These are phyloP conservation scores for Hassar affinis DNA, from an alignment of 2,113 vertebrate genomes.

Conservation along the genomic window DNA sequence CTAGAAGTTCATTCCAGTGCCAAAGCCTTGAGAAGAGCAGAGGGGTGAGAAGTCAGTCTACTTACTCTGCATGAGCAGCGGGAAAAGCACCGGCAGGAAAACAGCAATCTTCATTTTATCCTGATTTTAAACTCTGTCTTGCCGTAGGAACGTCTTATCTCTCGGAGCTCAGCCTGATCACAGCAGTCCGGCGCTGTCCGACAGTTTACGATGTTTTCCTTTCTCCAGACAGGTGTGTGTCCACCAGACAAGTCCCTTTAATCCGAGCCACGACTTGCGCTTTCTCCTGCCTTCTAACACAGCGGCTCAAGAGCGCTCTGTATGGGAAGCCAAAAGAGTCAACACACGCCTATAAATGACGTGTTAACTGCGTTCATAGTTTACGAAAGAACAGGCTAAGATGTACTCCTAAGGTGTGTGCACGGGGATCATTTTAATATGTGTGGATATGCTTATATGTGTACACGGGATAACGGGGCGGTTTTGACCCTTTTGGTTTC, in stretches of 20 bases:
- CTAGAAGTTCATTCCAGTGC: constrained; percentile 32
- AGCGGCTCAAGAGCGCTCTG: background rate
- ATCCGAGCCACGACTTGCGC: constrained; percentile 6
- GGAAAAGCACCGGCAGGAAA: constrained; percentile 59
- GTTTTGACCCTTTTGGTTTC: background rate
- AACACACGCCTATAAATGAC: background rate
- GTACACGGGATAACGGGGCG: background rate
- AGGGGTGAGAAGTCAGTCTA: constrained; percentile 14
- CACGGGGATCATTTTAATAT: background rate
- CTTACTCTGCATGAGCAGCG: constrained; percentile 58
- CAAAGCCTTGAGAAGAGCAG: constrained; percentile 39
- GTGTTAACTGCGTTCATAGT: background rate
- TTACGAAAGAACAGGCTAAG: background rate
- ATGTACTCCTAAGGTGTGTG: background rate
- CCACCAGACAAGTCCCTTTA: constrained; percentile 6
- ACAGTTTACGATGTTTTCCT: constrained; percentile 4
- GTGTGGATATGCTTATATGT: background rate
- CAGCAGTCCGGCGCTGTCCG: background rate
- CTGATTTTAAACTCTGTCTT: constrained; percentile 48
- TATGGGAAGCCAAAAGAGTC: background rate
- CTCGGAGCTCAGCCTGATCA: background rate
- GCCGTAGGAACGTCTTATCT: background rate
- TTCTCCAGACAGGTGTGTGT: background rate
- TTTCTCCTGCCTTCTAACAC: background rate
- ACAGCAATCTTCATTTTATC: constrained; percentile 59